Percentiles rank a stretch among this genome's conserved stretches.
Conservation (phyloP, 1,140 invertebrate species). For the Brachionus koreanus region DNA sequence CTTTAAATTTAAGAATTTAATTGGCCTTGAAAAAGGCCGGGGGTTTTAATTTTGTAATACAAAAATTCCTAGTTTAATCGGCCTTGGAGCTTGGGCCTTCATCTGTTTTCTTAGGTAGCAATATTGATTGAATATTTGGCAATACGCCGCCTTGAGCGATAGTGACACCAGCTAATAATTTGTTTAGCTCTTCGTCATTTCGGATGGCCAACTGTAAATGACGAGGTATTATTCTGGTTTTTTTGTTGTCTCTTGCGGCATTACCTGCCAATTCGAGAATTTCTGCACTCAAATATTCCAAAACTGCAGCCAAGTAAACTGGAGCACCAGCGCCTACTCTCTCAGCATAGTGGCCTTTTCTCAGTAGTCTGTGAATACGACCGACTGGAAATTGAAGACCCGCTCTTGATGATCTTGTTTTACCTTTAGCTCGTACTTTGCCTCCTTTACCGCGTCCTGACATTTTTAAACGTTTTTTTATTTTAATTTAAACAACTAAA, state of each 20-base stretch:
- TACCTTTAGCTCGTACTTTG: too few species aligned
- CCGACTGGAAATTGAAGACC: too few species aligned
- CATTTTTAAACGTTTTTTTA: too few species aligned
- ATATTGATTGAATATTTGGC: conserved; percentile 55
- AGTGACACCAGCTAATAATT: conserved; percentile 53
- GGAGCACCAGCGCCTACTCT: too few species aligned
- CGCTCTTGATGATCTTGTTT: too few species aligned
- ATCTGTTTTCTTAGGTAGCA: conserved; percentile 51
- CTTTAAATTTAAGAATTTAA: background rate
- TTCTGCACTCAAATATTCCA: too few species aligned
- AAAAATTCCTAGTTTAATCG: background rate
- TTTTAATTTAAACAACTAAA: too few species aligned
- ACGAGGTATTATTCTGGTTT: conserved; percentile 51
- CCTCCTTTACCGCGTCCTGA: too few species aligned
- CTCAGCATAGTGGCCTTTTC: conserved; percentile 64
- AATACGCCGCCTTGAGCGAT: too few species aligned
- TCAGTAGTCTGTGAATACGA: conserved; percentile 66
- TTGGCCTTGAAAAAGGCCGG: conserved; percentile 27
- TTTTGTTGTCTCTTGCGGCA: conserved; percentile 68
- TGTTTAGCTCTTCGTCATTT: conserved; percentile 58
- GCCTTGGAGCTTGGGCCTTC: conserved; percentile 44
- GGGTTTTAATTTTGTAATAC: too few species aligned
- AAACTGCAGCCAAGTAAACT: too few species aligned
- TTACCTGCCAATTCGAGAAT: conserved; percentile 70
- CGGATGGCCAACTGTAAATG: conserved; percentile 55